Base-by-base conservation (phyloP, 1,140 invertebrate genomes). In the Anastrepha obliqua region DNA sequence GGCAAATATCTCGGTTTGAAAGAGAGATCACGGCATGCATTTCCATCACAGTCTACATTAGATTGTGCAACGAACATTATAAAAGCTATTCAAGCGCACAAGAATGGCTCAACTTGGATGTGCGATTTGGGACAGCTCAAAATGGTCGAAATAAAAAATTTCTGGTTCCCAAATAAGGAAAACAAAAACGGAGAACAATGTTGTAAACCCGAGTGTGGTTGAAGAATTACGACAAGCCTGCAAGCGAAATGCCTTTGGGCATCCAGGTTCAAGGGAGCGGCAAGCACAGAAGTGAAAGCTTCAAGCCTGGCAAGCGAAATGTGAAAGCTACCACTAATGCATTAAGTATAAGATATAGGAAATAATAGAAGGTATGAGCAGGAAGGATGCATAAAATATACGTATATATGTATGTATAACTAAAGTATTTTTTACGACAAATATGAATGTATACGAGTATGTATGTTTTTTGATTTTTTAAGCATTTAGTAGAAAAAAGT, bases 41-140 rank as follows among this genome's bases (percentile, higher is more conserved):
- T 58, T 55, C 91, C 91, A 44, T 92, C 91, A 88, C 91, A 92
- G 64, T 88, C 90, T 9, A 88, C 90, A 0, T 86, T 65, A 6
- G 65, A 89, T 17, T 93, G 92, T 88, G 92, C 90, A 42, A 87
- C 89, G 55, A 93, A 93, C 70, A 91, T 93, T 85, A 90, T 92
- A 20, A 90, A 89, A 67, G 92, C 92, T 86, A 92, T 93, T 7
- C 90, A 93, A 67, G 86, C 87, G 7, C 88, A 89, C 9, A 81
- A 91, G 74, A 93, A 93, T 65, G 92, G 92, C n/a, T 90, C 89
- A 55, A 92, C 92, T 15, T 93, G 91, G 92, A 91, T 93, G 47
- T 89, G 90, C 3, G 92, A 93, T 65, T 89, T 91, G 78, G 92
- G 90, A 6, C 91, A 89, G 3, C 87, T 92, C 55, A 91, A 93